Percentiles rank a stretch among this genome's conserved stretches.
Conservation (phyloP, 2,797 vertebrate genomes). For the Enteromius anoplus region DNA sequence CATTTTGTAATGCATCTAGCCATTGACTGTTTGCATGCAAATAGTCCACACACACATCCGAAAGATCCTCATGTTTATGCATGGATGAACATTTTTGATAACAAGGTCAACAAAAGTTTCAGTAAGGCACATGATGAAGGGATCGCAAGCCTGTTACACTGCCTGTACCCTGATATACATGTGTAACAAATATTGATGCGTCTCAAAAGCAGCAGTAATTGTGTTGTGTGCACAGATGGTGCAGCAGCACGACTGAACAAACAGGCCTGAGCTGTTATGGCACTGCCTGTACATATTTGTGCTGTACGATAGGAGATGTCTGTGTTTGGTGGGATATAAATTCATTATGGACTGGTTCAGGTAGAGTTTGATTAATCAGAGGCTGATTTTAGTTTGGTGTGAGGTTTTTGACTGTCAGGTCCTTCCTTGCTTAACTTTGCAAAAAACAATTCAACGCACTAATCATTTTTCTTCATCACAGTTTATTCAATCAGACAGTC, state of each 20-base stretch:
- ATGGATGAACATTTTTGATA: background rate
- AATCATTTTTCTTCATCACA: background rate
- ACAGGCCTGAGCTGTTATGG: conserved; percentile 27
- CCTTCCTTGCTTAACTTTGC: background rate
- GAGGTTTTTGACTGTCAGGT: background rate
- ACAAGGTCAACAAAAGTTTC: background rate
- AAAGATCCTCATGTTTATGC: background rate
- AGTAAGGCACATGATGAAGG: background rate
- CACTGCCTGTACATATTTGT: conserved; percentile 35
- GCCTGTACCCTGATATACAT: background rate
- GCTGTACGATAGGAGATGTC: conserved; percentile 34
- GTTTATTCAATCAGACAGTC: conserved; percentile 15
- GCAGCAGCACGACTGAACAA: conserved; percentile 40
- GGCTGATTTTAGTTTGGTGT: background rate
- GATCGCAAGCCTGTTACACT: background rate
- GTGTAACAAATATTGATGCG: background rate
- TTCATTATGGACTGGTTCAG: background rate
- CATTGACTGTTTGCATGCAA: background rate
- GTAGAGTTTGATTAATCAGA: background rate
- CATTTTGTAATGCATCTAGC: background rate
- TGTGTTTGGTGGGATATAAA: conserved; percentile 9
- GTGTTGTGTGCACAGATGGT: conserved; percentile 52
- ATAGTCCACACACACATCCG: background rate
- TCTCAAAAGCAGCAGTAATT: conserved; percentile 29
- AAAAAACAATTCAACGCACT: background rate